These are phyloP conservation scores for Chroicocephalus ridibundus DNA, from an alignment of 2,113 vertebrate genomes.

Conservation along the genomic window DNA sequence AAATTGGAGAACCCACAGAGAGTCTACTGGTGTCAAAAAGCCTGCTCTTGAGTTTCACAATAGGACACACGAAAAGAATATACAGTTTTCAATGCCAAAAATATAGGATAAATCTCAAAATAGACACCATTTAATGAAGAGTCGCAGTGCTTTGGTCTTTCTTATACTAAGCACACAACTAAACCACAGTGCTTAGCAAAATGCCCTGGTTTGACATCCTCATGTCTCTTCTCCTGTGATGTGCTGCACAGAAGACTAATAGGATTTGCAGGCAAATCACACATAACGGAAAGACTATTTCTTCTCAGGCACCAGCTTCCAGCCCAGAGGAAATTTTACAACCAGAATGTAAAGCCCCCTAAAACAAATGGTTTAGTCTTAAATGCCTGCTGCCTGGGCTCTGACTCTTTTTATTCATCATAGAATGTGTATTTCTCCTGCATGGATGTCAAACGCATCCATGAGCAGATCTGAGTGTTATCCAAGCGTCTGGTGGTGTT, in stretches of 20 bases:
- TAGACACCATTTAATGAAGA: neutral
- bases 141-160: neutral
- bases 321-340: slow-evolving; percentile 64
- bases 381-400: slow-evolving; percentile 19
- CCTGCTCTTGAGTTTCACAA: neutral
- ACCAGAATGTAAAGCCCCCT: slow-evolving; percentile 60
- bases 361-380: slow-evolving; percentile 57
- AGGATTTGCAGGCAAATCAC: slow-evolving; percentile 34
- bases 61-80: neutral
- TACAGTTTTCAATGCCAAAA: neutral
- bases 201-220: neutral
- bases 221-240: neutral
- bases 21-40: neutral
- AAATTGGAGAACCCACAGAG: neutral
- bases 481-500: slow-evolving; percentile 7
- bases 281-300: neutral
- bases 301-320: slow-evolving; percentile 35
- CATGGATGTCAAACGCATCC: slow-evolving; percentile 46
- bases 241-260: neutral
- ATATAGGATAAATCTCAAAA: neutral
- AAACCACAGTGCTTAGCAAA: neutral
- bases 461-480: slow-evolving; percentile 29
- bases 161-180: neutral
- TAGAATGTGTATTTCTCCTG: neutral
- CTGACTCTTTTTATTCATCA: neutral